Evolutionary conservation across 2,797 vertebrate species (phyloP), one percentile per base, ranked within the genome.

Genomic region (Anguilla obscura): DNA sequence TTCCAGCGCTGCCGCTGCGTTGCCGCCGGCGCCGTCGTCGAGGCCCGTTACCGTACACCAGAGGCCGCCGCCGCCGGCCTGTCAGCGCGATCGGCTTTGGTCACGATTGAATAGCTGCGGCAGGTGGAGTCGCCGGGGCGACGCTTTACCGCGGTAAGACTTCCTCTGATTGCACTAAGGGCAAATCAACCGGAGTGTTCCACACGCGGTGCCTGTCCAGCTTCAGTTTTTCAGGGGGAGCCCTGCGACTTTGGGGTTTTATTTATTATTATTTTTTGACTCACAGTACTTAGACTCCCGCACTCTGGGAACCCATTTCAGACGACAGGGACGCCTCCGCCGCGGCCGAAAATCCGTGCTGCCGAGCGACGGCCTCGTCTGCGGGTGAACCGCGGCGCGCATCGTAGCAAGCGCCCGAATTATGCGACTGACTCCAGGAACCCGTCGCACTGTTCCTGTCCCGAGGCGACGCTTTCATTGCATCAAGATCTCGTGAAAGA

Each of bases 31-130:
- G 54, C 14, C 54, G 96, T 96, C 95, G 93, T 90, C 63, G 90
- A 91, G 93, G 93, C 92, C 92, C 87, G 87, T 74, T 69, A 83
- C 87, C 83, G 91, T 92, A 90, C 89, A 92, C 91, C 90, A 90
- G 86, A 36, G 84, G 84, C 48, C 94, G 93, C 91, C 94, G 93
- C 91, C 36, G 36, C 36, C 36, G 36, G 36, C 36, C 14, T 96
- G 95, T 96, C 96, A 95, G 92, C 91, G 88, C 95, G 96, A 96
- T 96, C 96, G 94, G 95, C 94, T 95, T 96, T 95, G 95, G 96
- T 95, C 95, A 95, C 95, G 96, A 96, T 96, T 96, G 96, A 96
- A 95, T 96, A 96, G 96, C 95, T 95, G 92, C 94, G 92, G 92
- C 92, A 94, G 95, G 96, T 94, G 94, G 92, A 92, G 89, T 63